Evolutionary conservation across 2,797 vertebrate species (phyloP).

Genomic region (Parauchenoglanis ngamensis): DNA sequence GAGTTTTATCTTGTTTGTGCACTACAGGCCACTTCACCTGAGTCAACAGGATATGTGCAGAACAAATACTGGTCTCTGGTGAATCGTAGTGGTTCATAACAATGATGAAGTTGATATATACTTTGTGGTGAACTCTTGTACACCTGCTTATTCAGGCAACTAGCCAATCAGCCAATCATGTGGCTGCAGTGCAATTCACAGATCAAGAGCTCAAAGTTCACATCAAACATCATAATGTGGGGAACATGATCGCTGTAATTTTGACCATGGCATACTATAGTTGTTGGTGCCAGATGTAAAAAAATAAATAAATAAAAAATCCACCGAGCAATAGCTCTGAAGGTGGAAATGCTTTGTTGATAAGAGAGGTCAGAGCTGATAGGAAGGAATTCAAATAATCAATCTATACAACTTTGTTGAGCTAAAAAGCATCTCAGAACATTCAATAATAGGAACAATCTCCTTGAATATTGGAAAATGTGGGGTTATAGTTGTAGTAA

Average conservation of each 20-base stretch:
- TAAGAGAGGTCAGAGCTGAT: neutral
- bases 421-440: neutral
- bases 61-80: neutral
- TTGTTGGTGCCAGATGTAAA: neutral
- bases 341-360: neutral
- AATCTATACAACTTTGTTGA: neutral
- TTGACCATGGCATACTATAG: neutral
- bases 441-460: neutral
- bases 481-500: neutral
- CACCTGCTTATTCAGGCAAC: neutral
- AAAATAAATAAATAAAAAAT: neutral
- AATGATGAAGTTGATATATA: neutral
- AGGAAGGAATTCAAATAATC: neutral
- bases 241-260: neutral
- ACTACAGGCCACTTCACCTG: conserved; percentile 17
- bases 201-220: neutral
- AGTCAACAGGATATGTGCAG: conserved; percentile 20
- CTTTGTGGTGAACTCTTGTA: neutral
- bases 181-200: neutral
- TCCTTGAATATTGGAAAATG: neutral
- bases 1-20: conserved; percentile 22
- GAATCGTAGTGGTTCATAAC: neutral
- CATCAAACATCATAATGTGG: neutral
- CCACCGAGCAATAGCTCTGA: neutral
- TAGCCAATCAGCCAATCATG: neutral